Evolutionary conservation across 1,140 invertebrate species (phyloP), one percentile per base, ranked within the genome.

Genomic region (Euwallacea fornicatus): DNA sequence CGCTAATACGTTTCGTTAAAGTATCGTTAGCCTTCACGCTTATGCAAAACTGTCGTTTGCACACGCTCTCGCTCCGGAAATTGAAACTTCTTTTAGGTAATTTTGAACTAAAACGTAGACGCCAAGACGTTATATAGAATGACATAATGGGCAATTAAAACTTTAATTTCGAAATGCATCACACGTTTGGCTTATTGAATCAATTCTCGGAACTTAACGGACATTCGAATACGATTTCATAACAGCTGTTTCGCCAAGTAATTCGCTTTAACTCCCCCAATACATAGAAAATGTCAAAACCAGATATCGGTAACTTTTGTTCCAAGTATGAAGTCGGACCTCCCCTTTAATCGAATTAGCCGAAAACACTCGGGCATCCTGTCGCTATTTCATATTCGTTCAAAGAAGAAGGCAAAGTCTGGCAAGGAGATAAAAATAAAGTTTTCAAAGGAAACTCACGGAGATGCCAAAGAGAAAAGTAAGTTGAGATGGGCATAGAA

Each of bases 241-340:
- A 50, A 50, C 46, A 50, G 9, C 46, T 50, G 46, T 50, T 50
- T 13, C 46, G 46, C 46, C 46, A 13, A 50, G 13, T 50, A 50
- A 50, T 50, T 11, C 13, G 13, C 46, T 10, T 13, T 50, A 11
- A 11, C 9, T 11, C 46, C 13, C 46, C 13, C 46, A 58, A 58
- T 58, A 58, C 55, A 58, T 15, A 58, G 55, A 58, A 58, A 58
- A 58, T 33, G 55, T 58, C 55, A 58, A 58, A 58, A 58, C 15
- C 55, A 58, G 55, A 15, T 58, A 58, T 58, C 55, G 55, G 15
- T 21, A 15, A 58, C 55, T 15, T 58, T 33, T 58, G 55, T 21
- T 58, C 15, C 13, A 58, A 58, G 15, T 58, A 58, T 58, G 13
- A 33, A 58, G 55, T 58, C 11, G 15, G 21, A 11, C 33, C 55